Conservation (phyloP, 2,113 vertebrate genomes). For the Ellobius talpinus region DNA sequence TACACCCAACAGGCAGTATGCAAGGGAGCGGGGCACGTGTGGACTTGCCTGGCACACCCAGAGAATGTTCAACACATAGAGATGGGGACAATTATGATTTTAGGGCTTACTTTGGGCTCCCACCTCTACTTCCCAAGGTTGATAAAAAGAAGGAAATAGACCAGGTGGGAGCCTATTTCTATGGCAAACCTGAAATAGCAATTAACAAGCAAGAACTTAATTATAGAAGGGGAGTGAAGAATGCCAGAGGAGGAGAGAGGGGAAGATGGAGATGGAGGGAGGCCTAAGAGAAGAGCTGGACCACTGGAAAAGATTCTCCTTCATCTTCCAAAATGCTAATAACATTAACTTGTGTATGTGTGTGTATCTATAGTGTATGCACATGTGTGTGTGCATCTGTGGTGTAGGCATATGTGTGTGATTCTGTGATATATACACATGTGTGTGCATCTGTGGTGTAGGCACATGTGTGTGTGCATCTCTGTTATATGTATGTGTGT, state of each 20-base stretch:
- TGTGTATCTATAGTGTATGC: not conserved
- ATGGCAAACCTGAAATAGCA: slow-evolving; percentile 23
- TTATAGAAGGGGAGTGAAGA: slow-evolving; percentile 49
- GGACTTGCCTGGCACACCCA: not conserved
- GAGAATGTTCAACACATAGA: not conserved
- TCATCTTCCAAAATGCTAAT: not conserved
- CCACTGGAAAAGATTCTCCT: not conserved
- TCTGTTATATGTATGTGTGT: not conserved
- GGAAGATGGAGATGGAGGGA: not conserved
- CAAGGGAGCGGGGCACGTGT: not conserved
- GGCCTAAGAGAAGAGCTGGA: not conserved
- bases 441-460: not conserved
- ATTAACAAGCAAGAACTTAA: slow-evolving; percentile 63
- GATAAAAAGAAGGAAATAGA: slow-evolving; percentile 23
- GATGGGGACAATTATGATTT: not conserved
- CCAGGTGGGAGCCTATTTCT: slow-evolving; percentile 29
- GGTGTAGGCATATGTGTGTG: no score
- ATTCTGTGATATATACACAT: not conserved
- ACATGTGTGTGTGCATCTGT: no score
- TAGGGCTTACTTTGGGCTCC: not conserved
- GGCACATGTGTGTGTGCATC: no score
- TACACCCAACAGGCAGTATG: not conserved
- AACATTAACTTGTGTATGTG: not conserved
- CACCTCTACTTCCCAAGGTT: not conserved
- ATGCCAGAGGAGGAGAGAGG: not conserved